Evolutionary conservation across 2,113 vertebrate genomes (phyloP), one percentile per base, ranked within the genome.

Genomic region (Atherinomorus stipes): DNA sequence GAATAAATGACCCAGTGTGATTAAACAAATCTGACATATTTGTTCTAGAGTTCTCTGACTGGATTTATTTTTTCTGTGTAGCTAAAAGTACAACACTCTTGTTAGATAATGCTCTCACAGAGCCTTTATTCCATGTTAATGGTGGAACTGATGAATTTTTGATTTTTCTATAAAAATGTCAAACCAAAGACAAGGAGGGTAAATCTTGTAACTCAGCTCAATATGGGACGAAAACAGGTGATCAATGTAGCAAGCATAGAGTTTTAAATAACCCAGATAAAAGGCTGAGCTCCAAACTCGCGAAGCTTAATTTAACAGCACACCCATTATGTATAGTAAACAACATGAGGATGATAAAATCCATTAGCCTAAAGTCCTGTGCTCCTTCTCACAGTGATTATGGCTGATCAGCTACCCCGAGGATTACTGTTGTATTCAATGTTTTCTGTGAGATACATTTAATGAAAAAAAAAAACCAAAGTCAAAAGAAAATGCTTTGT

Each of bases 111-210:
- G 23, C 56, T 66, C 26, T 37, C 34, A 57, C 9, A 7, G 37
- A 53, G 21, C 11, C 9, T 70, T 45, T 13, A 54, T 70, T 53
- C 31, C 25, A 61, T 28, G 12, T 38, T 51, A 45, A 31, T 10
- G 16, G 28, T 34, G 25, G 50, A 56, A 61, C 16, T 59, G 60
- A 56, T 75, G 31, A 50, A 31, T 18, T 49, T 56, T 61, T 37
- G 40, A 60, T 59, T 54, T 76, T 71, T 64, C 52, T 66, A 12
- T 50, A 61, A 61, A 71, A 4, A 56, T 49, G 66, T 50, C 21
- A 42, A 50, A 40, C 47, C 10, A 37, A 64, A 47, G 23, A 18
- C 34, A 52, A 19, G n/a, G 12, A 40, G 4, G 15, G 34, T 51
- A 56, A 61, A 66, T 31, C n/a, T 11, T 64, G 12, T 8, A 13